Base-by-base conservation (phyloP, 2,797 vertebrate genomes). In the Ceryle rudis region DNA sequence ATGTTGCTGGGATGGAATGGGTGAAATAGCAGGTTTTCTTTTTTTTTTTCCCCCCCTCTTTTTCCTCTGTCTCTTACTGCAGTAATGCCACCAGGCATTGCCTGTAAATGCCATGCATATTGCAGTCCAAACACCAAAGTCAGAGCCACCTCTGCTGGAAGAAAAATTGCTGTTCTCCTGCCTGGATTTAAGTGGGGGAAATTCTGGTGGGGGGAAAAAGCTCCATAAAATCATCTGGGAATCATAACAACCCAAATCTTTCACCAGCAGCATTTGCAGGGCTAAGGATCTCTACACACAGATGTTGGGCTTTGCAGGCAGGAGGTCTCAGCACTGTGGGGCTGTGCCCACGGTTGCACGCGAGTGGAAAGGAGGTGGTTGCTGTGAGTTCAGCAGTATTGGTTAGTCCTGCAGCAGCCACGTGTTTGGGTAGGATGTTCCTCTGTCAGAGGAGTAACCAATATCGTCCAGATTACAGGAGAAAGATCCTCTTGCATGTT, bases 141-240 rank as follows among this genome's bases (percentile, higher is more conserved):
- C 51, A 75, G 62, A 84, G 42, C 60, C 64, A 41, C 65, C 25
- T 71, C 84, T 70, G 58, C 74, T 93, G 54, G 58, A 67, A 74
- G 72, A 71, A 77, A 89, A 85, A 7, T 4, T 28, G 33, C 73
- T 72, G 5, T 84, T 81, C 23, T 75, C 44, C 78, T 92, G 81
- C 69, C 31, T 95, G 42, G 39, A 72, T 93, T 89, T 73, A 82
- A 77, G 33, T 5, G 4, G 4, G 8, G 26, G 49, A 20, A 20
- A n/a, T n/a, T 46, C 39, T 47, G 8, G 4, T n/a, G 10, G 7
- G 37, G 10, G 26, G 14, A 3, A 28, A 23, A 74, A 66, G 25
- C 62, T 92, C 55, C 79, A 9, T 66, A 75, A 93, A 87, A 86
- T 86, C 46, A 79, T 82, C 67, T 89, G 81, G 89, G 81, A 96